Base-by-base conservation (phyloP, 2,888 invertebrate genomes). In the Lysandra bellargus region DNA sequence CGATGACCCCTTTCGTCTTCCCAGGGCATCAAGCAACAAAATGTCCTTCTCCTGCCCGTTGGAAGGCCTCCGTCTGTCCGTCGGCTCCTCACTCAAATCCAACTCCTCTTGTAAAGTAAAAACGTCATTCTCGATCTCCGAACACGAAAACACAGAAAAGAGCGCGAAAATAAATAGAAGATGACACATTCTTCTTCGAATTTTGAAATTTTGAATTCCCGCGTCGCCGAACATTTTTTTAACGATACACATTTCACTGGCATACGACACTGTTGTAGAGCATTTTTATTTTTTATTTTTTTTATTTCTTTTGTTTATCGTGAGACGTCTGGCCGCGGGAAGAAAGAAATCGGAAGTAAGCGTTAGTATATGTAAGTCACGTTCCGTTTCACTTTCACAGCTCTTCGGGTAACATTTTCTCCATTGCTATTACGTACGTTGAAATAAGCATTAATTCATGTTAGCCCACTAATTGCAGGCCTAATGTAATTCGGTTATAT, bases 11-110 rank as follows among this genome's bases (percentile, higher is more conserved):
- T 95, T 95, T 83, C 97, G 95, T 79, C 97, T 95, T 1, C 96
- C 96, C 74, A 97, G 88, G 0, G 97, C 97, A 81, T 97, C 97
- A 85, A 97, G 90, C 75, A 97, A 91, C 82, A 97, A 91, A 82
- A 97, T 95, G 84, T 97, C 97, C 85, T 97, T 97, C 82, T 97
- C 97, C 86, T 97, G 97, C 83, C 96, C 95, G 85, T 96, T 93
- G 82, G 92, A 92, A 82, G 96, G 95, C 85, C 96, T 87, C 44
- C 94, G 85, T 79, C 95, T 89, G 83, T 95, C 95, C 12, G 91
- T 88, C 2, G 90, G 85, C 12, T 90, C 91, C 44, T 90, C 90
- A 81, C 88, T 88, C 9, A 88, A 83, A 80, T 93, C 92, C 82
- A 94, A 88, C 81, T 91, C 88, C 64, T 91, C 93, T 89, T 93